Conservation (phyloP, 2,888 invertebrate genomes). For the Clepsis dumicolana region DNA sequence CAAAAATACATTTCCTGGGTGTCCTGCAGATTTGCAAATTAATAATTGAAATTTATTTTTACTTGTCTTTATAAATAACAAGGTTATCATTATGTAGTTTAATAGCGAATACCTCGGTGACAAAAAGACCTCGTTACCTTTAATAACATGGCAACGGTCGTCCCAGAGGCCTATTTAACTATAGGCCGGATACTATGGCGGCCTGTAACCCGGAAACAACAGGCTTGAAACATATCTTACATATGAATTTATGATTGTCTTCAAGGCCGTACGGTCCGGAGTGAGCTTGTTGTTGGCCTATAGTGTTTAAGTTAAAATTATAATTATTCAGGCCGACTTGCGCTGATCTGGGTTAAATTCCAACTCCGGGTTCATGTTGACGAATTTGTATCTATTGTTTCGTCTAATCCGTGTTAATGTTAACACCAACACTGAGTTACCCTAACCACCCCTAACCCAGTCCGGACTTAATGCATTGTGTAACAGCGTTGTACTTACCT, state of each 20-base stretch:
- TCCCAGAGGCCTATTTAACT: background rate
- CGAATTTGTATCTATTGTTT: too few species aligned
- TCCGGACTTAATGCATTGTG: background rate
- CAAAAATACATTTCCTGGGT: background rate
- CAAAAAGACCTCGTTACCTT: background rate
- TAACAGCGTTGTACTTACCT: background rate
- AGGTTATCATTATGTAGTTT: too few species aligned
- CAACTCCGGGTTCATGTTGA: too few species aligned
- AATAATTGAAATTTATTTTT: background rate
- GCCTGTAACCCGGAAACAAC: conserved; percentile 1
- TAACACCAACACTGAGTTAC: too few species aligned
- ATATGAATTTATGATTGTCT: conserved; percentile 31
- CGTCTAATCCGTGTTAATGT: too few species aligned
- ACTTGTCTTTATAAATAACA: background rate
- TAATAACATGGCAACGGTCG: background rate
- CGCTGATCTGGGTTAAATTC: too few species aligned
- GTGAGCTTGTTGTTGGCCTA: conserved; percentile 15
- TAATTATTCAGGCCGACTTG: too few species aligned
- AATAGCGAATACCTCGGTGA: too few species aligned
- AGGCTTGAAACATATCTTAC: conserved; percentile 35
- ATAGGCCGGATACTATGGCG: background rate
- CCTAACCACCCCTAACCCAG: too few species aligned
- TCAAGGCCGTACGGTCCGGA: conserved; percentile 5
- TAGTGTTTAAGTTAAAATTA: conserved; percentile 29
- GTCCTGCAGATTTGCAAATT: background rate